Evolutionary conservation across 2,888 invertebrate genomes (phyloP), one percentile per base, ranked within the genome.

Genomic region (Alentia gelatinosa): DNA sequence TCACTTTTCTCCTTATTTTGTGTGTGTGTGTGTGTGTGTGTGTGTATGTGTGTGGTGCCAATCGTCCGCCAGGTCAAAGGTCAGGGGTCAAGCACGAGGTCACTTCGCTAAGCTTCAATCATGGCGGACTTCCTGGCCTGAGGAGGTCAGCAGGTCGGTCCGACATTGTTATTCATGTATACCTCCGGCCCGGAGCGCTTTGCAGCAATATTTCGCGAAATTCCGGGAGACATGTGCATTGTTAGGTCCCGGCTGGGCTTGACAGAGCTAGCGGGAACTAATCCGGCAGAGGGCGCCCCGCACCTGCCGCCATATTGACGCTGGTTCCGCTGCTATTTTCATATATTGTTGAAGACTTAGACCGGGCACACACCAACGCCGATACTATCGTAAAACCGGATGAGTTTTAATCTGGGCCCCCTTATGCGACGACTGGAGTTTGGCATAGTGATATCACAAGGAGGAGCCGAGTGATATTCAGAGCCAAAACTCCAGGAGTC

Each of bases 101-200:
- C 63, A n/a, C 63, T n/a, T 63, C 63, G n/a, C 63, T 4, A 63
- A n/a, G n/a, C 63, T n/a, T 63, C 63, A n/a, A 63, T 63, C 63
- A 63, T 63, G 15, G 19, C n/a, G 63, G n/a, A 63, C n/a, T 63
- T 63, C n/a, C 63, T 63, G 9, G 15, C 9, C n/a, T 4, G 19
- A n/a, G 4, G n/a, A n/a, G 63, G 9, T 63, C 9, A 4, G n/a
- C 19, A 63, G 63, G 63, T 63, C 63, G 12, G 19, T n/a, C 9
- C n/a, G n/a, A 63, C 63, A 63, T 63, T 63, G 63, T 63, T 63
- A 63, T 63, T 63, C 63, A 63, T 63, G 63, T 9, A 63, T 63
- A n/a, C 19, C n/a, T 12, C 63, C n/a, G 15, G 63, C 63, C 63
- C 63, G 4, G 4, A n/a, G 63, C n/a, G n/a, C 63, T 63, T 63